These are phyloP conservation scores for Acleris cristana DNA, from an alignment of 2,888 invertebrate species.

Conservation along the genomic window DNA sequence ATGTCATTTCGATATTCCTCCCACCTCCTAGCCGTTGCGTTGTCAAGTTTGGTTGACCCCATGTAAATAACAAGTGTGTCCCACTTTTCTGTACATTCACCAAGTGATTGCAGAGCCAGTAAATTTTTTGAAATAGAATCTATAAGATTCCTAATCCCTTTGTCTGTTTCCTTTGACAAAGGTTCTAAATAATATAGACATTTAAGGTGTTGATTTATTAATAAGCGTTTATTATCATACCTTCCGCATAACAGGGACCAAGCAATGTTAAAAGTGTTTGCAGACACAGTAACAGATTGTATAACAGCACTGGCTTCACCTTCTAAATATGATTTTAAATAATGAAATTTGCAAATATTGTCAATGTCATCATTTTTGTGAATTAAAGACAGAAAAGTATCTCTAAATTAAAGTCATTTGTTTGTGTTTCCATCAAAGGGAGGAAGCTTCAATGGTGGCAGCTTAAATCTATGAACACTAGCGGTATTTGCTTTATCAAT, in stretches of 20 bases:
- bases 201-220: background rate
- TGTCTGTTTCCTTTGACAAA: background rate
- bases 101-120: background rate
- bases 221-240: background rate
- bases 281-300: background rate
- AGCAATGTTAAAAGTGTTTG: background rate
- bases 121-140: background rate
- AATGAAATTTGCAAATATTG: background rate
- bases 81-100: background rate
- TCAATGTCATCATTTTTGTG: background rate
- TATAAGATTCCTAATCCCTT: background rate
- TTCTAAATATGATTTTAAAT: background rate
- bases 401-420: background rate
- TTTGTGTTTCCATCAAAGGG: background rate
- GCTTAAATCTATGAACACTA: background rate
- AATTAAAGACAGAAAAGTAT: background rate
- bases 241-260: background rate
- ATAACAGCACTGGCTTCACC: background rate
- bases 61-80: background rate
- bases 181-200: background rate
- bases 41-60: background rate
- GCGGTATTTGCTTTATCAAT: background rate
- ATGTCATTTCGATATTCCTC: background rate
- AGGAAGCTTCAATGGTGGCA: background rate
- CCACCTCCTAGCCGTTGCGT: slow-evolving; percentile 1